Percentiles rank a stretch among this genome's conserved stretches.
These are phyloP conservation scores for Portunus trituberculatus DNA, from an alignment of 1,140 invertebrate genomes.

Conservation along the genomic window DNA sequence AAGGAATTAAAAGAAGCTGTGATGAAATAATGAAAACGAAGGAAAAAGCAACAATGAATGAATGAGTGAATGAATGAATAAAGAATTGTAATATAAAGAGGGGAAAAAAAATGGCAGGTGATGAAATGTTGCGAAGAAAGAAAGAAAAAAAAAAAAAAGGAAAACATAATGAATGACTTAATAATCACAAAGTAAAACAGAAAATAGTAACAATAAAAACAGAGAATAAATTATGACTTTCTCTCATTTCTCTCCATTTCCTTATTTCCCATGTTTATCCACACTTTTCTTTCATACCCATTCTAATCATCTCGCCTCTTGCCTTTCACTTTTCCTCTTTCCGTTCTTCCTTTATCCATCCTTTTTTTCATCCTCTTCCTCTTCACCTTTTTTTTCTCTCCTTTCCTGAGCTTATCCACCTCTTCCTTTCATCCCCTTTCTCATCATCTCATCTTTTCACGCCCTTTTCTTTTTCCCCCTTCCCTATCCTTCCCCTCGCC, in stretches of 20 bases:
- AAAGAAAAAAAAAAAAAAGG: background rate
- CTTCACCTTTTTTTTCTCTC: background rate
- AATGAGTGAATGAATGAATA: too few relatives aligned
- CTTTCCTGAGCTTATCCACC: background rate
- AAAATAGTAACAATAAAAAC: background rate
- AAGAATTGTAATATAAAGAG: too few relatives aligned
- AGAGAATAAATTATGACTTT: too few relatives aligned
- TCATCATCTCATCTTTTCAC: background rate
- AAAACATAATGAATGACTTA: background rate
- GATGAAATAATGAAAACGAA: background rate
- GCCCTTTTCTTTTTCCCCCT: background rate
- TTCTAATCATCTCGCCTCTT: too few relatives aligned
- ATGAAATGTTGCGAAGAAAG: background rate
- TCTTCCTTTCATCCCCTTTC: background rate
- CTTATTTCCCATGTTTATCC: background rate
- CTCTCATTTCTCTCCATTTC: background rate
- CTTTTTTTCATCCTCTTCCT: background rate
- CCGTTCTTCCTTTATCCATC: background rate
- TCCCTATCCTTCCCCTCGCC: background rate
- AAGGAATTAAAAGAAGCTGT: background rate
- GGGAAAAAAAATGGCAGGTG: too few relatives aligned
- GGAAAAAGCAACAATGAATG: background rate
- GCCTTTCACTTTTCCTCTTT: background rate
- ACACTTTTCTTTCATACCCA: background rate
- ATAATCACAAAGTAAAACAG: too few relatives aligned